These are phyloP conservation scores for Dione vanillae DNA, from an alignment of 2,888 invertebrate species.

Conservation along the genomic window DNA sequence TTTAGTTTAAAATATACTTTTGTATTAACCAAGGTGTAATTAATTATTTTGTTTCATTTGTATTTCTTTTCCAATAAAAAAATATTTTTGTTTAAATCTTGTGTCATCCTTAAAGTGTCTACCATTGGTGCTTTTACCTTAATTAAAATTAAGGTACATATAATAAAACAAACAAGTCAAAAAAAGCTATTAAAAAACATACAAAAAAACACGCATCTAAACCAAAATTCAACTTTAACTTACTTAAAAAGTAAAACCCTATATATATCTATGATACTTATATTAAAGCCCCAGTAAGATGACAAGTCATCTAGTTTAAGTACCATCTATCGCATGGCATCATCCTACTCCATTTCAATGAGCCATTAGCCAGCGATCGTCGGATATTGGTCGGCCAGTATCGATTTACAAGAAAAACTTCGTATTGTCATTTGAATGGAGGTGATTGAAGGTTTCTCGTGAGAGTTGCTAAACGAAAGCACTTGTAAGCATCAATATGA, in stretches of 20 bases:
- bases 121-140: too few species aligned
- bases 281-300: background rate
- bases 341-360: conserved; percentile 23
- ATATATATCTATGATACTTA: background rate
- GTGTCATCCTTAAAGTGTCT: too few species aligned
- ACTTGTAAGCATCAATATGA: background rate
- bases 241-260: background rate
- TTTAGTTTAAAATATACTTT: too few species aligned
- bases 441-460: conserved; percentile 3
- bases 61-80: too few species aligned
- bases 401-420: conserved; percentile 18
- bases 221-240: background rate
- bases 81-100: too few species aligned
- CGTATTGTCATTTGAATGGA: conserved; percentile 10
- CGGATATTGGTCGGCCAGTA: conserved; percentile 12
- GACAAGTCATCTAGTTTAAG: conserved; percentile 19
- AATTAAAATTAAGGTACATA: too few species aligned
- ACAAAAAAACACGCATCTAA: too few species aligned
- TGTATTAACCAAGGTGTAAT: too few species aligned
- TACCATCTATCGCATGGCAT: conserved; percentile 6
- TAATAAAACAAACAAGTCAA: too few species aligned
- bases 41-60: too few species aligned
- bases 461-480: background rate
- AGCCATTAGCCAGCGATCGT: conserved; percentile 15
- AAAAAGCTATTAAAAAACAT: too few species aligned